Evolutionary conservation across 2,888 invertebrate genomes (phyloP).

Genomic region (Acanthopleura granulata): DNA sequence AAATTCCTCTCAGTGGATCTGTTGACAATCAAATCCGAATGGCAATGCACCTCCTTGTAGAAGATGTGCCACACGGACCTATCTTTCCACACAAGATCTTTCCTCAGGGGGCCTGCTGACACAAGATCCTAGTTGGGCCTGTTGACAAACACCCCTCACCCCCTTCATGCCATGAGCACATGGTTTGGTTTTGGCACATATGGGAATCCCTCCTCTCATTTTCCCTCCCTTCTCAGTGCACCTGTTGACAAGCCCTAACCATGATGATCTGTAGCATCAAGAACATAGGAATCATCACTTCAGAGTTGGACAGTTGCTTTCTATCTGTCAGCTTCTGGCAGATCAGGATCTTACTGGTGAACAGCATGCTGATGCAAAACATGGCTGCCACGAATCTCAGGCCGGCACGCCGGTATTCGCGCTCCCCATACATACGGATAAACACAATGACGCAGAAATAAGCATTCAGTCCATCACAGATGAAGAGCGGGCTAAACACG

Average conservation of each 20-base stretch:
- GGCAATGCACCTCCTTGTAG: too few species aligned
- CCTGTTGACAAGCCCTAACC: conserved; percentile 87
- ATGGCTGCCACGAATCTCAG: conserved; percentile 86
- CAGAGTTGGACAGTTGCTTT: conserved; percentile 85
- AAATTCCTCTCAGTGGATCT: too few species aligned
- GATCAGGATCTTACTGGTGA: conserved; percentile 90
- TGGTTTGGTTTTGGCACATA: too few species aligned
- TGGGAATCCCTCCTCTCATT: background rate
- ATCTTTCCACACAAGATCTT: too few species aligned
- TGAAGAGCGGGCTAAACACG: conserved; percentile 91
- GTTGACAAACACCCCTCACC: too few species aligned
- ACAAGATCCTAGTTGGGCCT: too few species aligned
- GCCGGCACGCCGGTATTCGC: conserved; percentile 71
- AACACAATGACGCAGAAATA: conserved; percentile 97
- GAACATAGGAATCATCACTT: conserved; percentile 92
- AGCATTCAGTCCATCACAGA: conserved; percentile 90
- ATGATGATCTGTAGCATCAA: conserved; percentile 90
- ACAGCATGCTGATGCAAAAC: conserved; percentile 84
- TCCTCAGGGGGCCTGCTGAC: too few species aligned
- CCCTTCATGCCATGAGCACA: too few species aligned
- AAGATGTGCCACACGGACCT: too few species aligned
- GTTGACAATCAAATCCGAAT: too few species aligned
- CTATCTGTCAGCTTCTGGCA: conserved; percentile 86
- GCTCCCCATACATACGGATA: conserved; percentile 89
- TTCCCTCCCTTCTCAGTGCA: conserved; percentile 74